Evolutionary conservation across 2,888 invertebrate genomes (phyloP).

Genomic region (Orthosia gothica): DNA sequence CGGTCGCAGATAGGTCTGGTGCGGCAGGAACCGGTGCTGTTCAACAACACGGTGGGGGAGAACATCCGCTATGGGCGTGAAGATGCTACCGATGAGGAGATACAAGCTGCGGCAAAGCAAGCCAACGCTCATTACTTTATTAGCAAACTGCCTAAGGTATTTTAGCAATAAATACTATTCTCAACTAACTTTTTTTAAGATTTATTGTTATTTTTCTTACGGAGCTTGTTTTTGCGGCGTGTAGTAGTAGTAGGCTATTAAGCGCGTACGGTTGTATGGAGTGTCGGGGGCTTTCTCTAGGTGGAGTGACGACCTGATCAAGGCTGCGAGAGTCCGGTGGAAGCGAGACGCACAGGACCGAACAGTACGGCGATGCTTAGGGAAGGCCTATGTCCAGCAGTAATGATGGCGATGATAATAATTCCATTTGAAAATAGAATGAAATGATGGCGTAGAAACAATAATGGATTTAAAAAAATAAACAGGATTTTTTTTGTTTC

Average conservation of each 20-base stretch:
- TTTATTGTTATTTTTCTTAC: background rate
- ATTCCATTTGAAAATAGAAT: background rate
- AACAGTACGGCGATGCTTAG: too few relatives aligned
- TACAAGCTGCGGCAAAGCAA: conserved; percentile 93
- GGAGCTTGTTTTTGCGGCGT: background rate
- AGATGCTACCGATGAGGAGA: conserved; percentile 92
- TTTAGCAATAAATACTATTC: background rate
- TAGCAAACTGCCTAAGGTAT: conserved; percentile 92
- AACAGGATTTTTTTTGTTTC: background rate
- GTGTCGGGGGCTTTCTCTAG: too few relatives aligned
- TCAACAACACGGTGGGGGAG: conserved; percentile 95
- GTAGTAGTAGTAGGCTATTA: too few relatives aligned
- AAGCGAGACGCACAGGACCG: too few relatives aligned
- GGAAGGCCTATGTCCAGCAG: too few relatives aligned
- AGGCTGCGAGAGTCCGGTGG: too few relatives aligned
- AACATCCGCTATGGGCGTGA: conserved; percentile 96
- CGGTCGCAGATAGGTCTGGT: conserved; percentile 96
- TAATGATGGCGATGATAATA: too few relatives aligned
- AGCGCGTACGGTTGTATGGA: too few relatives aligned
- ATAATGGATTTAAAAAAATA: background rate
- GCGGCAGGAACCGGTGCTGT: conserved; percentile 90
- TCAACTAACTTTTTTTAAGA: too few relatives aligned
- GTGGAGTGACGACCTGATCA: too few relatives aligned
- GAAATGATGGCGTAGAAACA: background rate
- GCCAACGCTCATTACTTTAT: conserved; percentile 92